Conservation (phyloP, 2,113 vertebrate species). For the Bos javanicus region DNA sequence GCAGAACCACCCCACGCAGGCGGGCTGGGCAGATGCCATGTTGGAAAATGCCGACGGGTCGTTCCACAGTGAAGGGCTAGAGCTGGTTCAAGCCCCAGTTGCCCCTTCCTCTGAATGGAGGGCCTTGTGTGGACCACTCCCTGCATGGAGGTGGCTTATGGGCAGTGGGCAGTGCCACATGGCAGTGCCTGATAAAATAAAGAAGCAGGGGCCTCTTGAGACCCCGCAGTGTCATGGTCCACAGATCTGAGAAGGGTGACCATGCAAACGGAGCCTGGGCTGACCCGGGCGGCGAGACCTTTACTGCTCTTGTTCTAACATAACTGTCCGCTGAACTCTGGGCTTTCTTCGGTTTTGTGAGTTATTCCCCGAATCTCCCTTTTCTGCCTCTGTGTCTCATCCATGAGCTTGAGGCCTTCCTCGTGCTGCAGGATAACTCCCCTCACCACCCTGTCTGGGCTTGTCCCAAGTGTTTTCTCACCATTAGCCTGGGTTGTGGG, state of each 20-base stretch:
- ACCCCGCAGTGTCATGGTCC: background rate
- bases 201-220: background rate
- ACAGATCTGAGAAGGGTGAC: background rate
- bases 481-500: background rate
- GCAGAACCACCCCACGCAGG: background rate
- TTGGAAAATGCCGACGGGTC: background rate
- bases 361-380: background rate
- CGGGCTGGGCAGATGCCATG: background rate
- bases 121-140: background rate
- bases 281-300: rapidly evolving
- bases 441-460: background rate
- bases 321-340: background rate
- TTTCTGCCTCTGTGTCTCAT: background rate
- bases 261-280: background rate
- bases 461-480: background rate
- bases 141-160: background rate
- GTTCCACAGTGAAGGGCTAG: background rate
- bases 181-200: background rate
- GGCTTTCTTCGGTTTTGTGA: background rate
- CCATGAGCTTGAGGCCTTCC: background rate
- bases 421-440: background rate
- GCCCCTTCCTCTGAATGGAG: background rate
- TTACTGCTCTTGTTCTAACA: background rate
- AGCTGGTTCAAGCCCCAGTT: background rate
- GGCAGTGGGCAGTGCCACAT: background rate